phyloP scores from a whole-genome alignment of 2,113 vertebrate species.

The Rhagologus leucostigma region DNA sequence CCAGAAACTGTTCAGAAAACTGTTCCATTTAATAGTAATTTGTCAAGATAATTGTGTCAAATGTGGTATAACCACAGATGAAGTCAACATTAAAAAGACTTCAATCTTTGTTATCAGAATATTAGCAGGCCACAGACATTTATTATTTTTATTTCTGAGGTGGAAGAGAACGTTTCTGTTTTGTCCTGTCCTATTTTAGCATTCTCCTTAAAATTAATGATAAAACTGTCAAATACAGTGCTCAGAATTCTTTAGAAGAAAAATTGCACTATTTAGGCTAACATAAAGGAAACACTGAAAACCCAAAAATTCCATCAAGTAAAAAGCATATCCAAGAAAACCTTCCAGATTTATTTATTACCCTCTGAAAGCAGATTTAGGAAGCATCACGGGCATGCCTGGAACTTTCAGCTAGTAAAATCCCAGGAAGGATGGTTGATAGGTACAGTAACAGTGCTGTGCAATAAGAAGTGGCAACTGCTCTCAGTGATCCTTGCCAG shows the following conservation, averaged over 20 bases:
- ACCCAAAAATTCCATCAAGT: neutral
- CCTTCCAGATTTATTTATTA: neutral
- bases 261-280: neutral
- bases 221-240: neutral
- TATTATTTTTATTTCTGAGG: constrained; percentile 14
- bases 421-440: neutral
- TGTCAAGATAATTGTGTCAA: constrained; percentile 39
- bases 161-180: neutral
- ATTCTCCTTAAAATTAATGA: neutral
- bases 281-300: neutral
- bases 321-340: neutral
- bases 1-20: neutral
- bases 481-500: neutral
- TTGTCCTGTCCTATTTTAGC: neutral
- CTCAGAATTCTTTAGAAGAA: neutral
- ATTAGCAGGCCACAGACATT: neutral
- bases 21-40: constrained; percentile 16
- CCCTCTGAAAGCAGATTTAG: neutral
- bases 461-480: neutral
- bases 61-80: neutral
- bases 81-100: constrained; percentile 30
- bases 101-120: constrained; percentile 10
- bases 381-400: neutral
- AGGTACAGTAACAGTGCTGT: neutral
- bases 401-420: neutral